These are phyloP conservation scores for Emmelina monodactyla DNA, from an alignment of 2,888 invertebrate species.

Conservation along the genomic window DNA sequence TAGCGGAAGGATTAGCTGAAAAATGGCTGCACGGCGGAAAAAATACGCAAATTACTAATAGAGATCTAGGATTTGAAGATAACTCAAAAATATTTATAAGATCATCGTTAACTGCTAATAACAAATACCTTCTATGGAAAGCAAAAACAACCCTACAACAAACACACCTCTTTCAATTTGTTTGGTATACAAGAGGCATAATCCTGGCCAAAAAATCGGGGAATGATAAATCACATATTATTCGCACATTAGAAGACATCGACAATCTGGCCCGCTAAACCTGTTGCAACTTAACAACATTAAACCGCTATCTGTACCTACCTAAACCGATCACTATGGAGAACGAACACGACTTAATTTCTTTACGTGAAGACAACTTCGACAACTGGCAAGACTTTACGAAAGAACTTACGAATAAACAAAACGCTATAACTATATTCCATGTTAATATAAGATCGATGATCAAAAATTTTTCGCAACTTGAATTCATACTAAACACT, in stretches of 20 bases:
- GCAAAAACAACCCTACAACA: conserved; percentile 8
- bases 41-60: background rate
- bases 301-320: too few relatives aligned
- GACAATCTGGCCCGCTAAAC: too few relatives aligned
- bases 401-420: background rate
- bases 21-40: conserved; percentile 7
- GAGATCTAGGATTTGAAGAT: background rate
- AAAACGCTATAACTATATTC: background rate
- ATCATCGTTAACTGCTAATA: conserved; percentile 5
- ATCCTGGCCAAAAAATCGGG: conserved; percentile 8
- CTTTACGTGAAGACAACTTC: background rate
- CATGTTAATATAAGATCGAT: conserved; percentile 8
- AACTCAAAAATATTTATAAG: conserved; percentile 4
- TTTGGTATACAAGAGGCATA: conserved; percentile 12
- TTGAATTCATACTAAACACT: conserved; percentile 11
- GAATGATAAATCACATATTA: background rate
- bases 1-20: conserved; percentile 3
- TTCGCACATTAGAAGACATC: background rate
- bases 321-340: too few relatives aligned
- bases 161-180: conserved; percentile 7
- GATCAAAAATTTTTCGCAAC: conserved; percentile 11
- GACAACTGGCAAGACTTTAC: conserved; percentile 1
- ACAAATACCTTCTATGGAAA: conserved; percentile 9
- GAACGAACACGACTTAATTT: background rate
- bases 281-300: too few relatives aligned